A percentile compares a stretch with the other conserved stretches of the same genome.
Evolutionary conservation across 1,140 invertebrate species (phyloP).

Genomic region (Heterodera schachtii): DNA sequence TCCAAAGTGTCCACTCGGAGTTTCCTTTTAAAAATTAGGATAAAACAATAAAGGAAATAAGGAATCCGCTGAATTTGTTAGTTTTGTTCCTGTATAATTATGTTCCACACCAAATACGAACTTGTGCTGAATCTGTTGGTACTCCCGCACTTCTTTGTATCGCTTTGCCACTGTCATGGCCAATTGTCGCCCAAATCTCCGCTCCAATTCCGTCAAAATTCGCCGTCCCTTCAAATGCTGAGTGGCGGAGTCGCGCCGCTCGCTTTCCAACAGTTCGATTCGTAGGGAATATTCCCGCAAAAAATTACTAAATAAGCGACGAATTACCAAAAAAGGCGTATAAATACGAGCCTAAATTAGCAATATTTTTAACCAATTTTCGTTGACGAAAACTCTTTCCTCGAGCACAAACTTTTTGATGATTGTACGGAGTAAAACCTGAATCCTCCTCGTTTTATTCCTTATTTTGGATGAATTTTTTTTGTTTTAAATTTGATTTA

Average conservation of each 20-base stretch:
- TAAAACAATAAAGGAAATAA: too few relatives aligned
- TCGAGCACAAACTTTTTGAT: constrained; percentile 55
- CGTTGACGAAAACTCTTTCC: constrained; percentile 41
- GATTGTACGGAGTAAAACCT: constrained; percentile 37
- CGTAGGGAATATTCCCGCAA: constrained; percentile 48
- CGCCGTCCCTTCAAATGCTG: constrained; percentile 44
- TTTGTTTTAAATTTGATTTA: constrained; percentile 10
- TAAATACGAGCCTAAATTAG: background rate
- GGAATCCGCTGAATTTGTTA: too few relatives aligned
- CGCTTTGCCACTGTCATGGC: constrained; percentile 27
- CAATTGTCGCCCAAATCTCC: constrained; percentile 32
- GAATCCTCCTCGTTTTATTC: too few relatives aligned
- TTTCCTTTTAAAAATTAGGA: constrained; percentile 24
- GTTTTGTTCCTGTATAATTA: background rate
- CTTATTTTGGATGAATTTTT: background rate
- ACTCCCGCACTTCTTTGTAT: constrained; percentile 32
- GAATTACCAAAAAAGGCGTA: background rate
- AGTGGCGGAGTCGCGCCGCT: constrained; percentile 49
- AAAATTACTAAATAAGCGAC: constrained; percentile 45
- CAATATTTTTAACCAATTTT: constrained; percentile 1
- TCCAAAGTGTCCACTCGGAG: constrained; percentile 38
- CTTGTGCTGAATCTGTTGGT: constrained; percentile 42
- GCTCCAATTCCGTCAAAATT: constrained; percentile 47
- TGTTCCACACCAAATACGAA: background rate
- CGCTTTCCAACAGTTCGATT: constrained; percentile 49